Evolutionary conservation across 2,888 invertebrate genomes (phyloP).

Genomic region (Spodoptera picta): DNA sequence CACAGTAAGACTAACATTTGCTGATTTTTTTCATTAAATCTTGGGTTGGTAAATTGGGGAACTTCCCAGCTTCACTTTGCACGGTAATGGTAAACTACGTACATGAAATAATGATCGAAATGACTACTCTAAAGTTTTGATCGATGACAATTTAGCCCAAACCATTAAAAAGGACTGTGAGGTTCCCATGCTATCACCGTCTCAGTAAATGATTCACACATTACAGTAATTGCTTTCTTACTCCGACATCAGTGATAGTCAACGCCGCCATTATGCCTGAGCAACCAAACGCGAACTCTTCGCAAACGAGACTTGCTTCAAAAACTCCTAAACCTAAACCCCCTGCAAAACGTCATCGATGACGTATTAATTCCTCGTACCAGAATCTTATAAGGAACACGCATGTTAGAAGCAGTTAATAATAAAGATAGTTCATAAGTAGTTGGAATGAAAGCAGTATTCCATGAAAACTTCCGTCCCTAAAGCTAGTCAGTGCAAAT

Average conservation of each 20-base stretch:
- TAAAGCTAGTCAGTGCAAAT: not conserved
- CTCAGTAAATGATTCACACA: constrained; percentile 61
- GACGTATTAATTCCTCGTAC: constrained; percentile 6
- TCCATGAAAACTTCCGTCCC: constrained; percentile 40
- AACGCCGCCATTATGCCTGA: constrained; percentile 97
- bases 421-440: not conserved
- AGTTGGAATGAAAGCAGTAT: constrained; percentile 15
- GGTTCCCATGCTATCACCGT: constrained; percentile 86
- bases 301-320: constrained; percentile 93
- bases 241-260: constrained; percentile 93
- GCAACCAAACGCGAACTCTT: constrained; percentile 97
- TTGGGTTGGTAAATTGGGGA: not conserved
- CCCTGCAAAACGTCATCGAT: constrained; percentile 85
- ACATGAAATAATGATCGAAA: constrained; percentile 31
- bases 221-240: constrained; percentile 60
- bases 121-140: constrained; percentile 19
- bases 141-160: constrained; percentile 17
- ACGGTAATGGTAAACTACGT: not conserved
- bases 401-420: constrained; percentile 28
- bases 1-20: too few species aligned
- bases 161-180: constrained; percentile 22
- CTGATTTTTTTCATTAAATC: too few species aligned
- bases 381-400: too few species aligned
- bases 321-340: constrained; percentile 92
- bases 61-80: not conserved